Percentiles rank a stretch among this genome's conserved stretches.
Evolutionary conservation across 2,113 vertebrate genomes (phyloP).

Genomic region (Paralichthys olivaceus): DNA sequence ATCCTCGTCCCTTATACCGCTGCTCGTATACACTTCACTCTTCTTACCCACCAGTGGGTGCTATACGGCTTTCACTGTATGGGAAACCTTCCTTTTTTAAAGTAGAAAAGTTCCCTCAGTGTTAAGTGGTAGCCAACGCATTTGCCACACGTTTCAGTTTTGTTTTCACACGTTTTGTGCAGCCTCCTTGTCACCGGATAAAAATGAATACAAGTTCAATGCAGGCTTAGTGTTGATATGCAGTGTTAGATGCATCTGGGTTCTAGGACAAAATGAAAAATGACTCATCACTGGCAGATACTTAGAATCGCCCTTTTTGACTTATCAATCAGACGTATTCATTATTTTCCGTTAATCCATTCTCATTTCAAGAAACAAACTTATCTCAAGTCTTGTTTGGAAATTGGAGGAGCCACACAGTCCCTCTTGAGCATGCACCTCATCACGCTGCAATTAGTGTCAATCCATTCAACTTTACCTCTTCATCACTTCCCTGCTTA

Average conservation of each 20-base stretch:
- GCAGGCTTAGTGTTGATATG: too few relatives aligned
- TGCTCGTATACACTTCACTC: too few relatives aligned
- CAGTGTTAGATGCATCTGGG: neutral
- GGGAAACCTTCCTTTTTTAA: too few relatives aligned
- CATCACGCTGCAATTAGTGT: constrained; percentile 67
- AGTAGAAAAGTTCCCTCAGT: too few relatives aligned
- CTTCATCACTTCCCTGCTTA: constrained; percentile 71
- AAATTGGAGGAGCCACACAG: constrained; percentile 10
- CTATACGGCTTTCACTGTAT: too few relatives aligned
- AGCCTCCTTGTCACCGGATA: neutral
- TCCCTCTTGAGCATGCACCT: constrained; percentile 61
- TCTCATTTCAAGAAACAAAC: constrained; percentile 24
- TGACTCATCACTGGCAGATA: too few relatives aligned
- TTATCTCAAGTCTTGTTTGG: constrained; percentile 21
- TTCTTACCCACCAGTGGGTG: too few relatives aligned
- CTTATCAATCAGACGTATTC: neutral
- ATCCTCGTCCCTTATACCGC: too few relatives aligned
- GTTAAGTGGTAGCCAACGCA: too few relatives aligned
- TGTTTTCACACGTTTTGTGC: neutral
- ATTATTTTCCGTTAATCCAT: neutral
- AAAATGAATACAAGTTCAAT: too few relatives aligned
- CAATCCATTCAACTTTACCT: constrained; percentile 71
- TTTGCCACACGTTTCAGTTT: neutral
- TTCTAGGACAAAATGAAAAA: too few relatives aligned
- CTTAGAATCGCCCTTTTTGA: too few relatives aligned